phyloP scores from a whole-genome alignment of 2,797 vertebrate species.

The Cirrhinus molitorella region DNA sequence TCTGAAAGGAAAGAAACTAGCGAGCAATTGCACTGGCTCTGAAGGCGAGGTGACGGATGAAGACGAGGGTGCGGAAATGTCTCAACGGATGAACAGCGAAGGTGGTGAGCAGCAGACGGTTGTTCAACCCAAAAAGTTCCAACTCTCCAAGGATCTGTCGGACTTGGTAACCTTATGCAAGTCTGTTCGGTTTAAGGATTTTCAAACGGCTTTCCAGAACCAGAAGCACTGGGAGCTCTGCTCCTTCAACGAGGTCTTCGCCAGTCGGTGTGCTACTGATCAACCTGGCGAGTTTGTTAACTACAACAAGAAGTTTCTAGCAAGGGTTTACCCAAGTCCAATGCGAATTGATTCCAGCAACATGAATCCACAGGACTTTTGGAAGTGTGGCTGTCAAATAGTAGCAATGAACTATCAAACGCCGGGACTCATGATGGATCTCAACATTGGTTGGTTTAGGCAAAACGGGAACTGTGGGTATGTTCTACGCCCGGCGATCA shows the following conservation, averaged over 20 bases:
- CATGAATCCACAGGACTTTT: constrained; percentile 99
- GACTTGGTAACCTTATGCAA: constrained; percentile 96
- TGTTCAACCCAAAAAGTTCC: constrained; percentile 85
- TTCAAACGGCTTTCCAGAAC: constrained; percentile 90
- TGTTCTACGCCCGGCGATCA: constrained; percentile 94
- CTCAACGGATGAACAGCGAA: constrained; percentile 88
- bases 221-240: constrained; percentile 99
- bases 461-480: constrained; percentile 98
- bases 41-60: constrained; percentile 98
- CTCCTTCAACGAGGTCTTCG: constrained; percentile 97
- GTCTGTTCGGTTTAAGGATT: constrained; percentile 95
- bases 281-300: constrained; percentile 97
- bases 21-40: constrained; percentile 83
- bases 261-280: constrained; percentile 91
- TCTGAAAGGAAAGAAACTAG: constrained; percentile 94
- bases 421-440: constrained; percentile 98
- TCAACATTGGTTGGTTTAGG: constrained; percentile 97
- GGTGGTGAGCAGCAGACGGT: constrained; percentile 83
- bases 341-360: constrained; percentile 99
- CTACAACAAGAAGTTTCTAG: constrained; percentile 97
- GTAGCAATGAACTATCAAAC: constrained; percentile 99
- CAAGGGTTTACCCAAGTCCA: constrained; percentile 93
- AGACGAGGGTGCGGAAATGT: constrained; percentile 98
- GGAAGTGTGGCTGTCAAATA: constrained; percentile 99
- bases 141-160: constrained; percentile 95